Evolutionary conservation across 2,888 invertebrate species (phyloP), one percentile per base, ranked within the genome.

Genomic region (Aleiodes leptofemur): DNA sequence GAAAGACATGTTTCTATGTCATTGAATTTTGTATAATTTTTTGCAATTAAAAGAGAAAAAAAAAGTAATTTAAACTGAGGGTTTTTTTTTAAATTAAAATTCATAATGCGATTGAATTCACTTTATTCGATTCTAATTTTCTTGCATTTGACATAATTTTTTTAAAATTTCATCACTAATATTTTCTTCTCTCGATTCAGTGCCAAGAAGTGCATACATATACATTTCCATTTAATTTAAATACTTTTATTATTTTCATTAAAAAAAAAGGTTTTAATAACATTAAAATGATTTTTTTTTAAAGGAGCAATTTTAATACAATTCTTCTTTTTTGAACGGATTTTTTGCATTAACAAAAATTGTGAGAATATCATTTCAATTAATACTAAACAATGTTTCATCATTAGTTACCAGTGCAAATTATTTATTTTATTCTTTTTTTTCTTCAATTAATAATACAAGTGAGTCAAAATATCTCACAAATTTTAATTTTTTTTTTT

Each of bases 331-430:
- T 16, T 64, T 23, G 11, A 64, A 64, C n/a, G 13, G 13, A 53
- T 53, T 14, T 38, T 31, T 61, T 23, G 7, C 31, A 3, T 57
- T 6, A 11, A 56, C 43, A 43, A 43, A 43, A 56, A 56, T 14
- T 11, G 29, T 9, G 23, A 16, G 56, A 56, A 56, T 56, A 56
- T 61, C 38, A 38, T 34, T 59, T 53, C 8, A 31, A 59, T 34
- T 59, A 34, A 59, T 59, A 56, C 34, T 59, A 59, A 38, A 59
- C 59, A 68, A 69, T 53, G 48, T 61, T 53, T 61, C 55, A 31
- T 43, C 31, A 74, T 74, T 74, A 74, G 64, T 70, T 50, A 70
- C 64, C 56, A 74, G 74, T 74, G 74, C 74, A 74, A 55, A 70
- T 59, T 69, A 16, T 13, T 73, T 43, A 8, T 43, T 43, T 11